Evolutionary conservation across 2,888 invertebrate species (phyloP), one percentile per base, ranked within the genome.

Genomic region (Amiota minor): DNA sequence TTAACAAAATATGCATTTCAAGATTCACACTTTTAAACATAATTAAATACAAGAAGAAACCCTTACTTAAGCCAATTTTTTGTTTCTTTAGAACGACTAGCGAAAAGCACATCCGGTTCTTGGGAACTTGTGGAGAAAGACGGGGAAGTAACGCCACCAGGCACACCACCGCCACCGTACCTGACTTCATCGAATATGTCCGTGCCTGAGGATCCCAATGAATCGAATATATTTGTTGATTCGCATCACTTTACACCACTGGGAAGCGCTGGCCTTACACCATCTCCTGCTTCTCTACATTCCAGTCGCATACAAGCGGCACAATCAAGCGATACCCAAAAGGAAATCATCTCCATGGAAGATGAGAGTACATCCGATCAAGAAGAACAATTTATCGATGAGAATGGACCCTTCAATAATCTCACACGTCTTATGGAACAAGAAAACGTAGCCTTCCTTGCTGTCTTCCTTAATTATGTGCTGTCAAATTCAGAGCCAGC

Each of bases 261-360:
- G 76, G 75, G 78, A 9, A 73, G 77, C 8, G 80, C 81, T 59
- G 35, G 2, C 6, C 74, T 77, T 12, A 83, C 87, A 4, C 87
- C 88, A 4, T 72, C 79, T 59, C 78, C 79, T 59, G 68, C 20
- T 59, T 12, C 50, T 47, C 50, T 84, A 77, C 87, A 85, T 86
- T 87, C 86, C 82, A 87, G 79, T 70, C 89, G 87, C 78, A 88
- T 89, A 74, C 83, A 87, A 50, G 87, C 88, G 50, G 87, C 89
- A 49, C 89, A 89, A 78, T 81, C 87, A 9, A 87, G 84, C 76
- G 83, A 86, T 64, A 85, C 86, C 2, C 96, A 95, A 87, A 92
- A 95, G 88, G 94, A 95, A 64, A 97, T 98, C 74, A 96, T 98
- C 85, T 97, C 97, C 16, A 97, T 98, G 96, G 98, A 98, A 88